Evolutionary conservation across 1,140 invertebrate genomes (phyloP).

Genomic region (Chrysomallon squamiferum): DNA sequence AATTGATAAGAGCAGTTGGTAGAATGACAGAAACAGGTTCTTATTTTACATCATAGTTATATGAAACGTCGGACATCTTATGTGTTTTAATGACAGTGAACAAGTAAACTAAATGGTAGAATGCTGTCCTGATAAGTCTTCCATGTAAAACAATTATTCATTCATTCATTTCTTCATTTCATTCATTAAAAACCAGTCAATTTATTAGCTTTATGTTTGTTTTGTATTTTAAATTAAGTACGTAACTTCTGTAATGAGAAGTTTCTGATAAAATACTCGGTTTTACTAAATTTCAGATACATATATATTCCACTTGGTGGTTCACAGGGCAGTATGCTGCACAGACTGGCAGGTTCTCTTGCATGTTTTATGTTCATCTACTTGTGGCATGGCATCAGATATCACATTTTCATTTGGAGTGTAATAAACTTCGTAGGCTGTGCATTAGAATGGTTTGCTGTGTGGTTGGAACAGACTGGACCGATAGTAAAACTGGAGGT

Average conservation of each 20-base stretch:
- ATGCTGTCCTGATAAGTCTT: background rate
- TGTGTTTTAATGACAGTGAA: no score
- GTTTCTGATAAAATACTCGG: no score
- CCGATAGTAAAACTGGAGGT: background rate
- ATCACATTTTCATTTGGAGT: constrained; percentile 84
- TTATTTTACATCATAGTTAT: no score
- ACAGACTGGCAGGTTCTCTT: constrained; percentile 77
- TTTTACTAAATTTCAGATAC: constrained; percentile 66
- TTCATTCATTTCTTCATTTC: no score
- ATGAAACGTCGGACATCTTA: no score
- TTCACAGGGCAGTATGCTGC: constrained; percentile 62
- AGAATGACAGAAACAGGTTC: no score
- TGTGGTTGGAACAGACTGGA: constrained; percentile 8
- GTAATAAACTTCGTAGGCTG: constrained; percentile 82
- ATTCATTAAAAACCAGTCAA: no score
- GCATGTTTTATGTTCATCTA: constrained; percentile 86
- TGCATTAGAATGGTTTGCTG: constrained; percentile 71
- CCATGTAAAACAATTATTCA: background rate
- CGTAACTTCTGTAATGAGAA: no score
- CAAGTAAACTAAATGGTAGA: background rate
- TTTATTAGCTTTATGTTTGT: no score
- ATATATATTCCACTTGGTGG: constrained; percentile 79
- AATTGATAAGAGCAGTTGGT: no score
- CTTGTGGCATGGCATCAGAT: constrained; percentile 85
- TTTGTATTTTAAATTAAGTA: no score